phyloP scores from a whole-genome alignment of 2,113 vertebrate species.

The Chauna torquata region DNA sequence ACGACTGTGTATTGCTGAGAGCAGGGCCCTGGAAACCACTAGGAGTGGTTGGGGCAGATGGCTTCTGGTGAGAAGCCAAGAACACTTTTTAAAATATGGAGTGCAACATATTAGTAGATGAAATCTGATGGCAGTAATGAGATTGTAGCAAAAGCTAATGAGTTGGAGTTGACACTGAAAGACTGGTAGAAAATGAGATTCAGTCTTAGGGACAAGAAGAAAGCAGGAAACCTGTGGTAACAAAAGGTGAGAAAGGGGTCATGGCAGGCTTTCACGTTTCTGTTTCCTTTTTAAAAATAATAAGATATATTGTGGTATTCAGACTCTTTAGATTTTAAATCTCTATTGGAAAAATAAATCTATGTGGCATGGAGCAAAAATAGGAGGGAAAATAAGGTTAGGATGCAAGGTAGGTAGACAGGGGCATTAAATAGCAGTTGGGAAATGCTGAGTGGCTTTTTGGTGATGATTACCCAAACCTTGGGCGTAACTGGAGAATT shows the following conservation, averaged over 20 bases:
- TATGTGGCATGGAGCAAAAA: not conserved
- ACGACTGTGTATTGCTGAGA: not conserved
- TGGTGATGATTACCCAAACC: not conserved
- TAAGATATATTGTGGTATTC: too few species aligned
- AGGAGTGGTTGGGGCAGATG: not conserved
- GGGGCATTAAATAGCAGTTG: not conserved
- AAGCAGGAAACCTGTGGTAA: not conserved
- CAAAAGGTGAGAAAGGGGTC: not conserved
- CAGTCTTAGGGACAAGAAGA: not conserved
- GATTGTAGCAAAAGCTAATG: not conserved
- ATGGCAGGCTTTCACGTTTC: accelerated
- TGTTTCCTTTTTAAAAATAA: too few species aligned
- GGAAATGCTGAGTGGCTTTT: not conserved
- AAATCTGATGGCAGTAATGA: not conserved
- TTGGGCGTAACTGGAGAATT: not conserved
- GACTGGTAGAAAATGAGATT: not conserved
- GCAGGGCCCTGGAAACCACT: not conserved
- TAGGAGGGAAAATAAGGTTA: not conserved
- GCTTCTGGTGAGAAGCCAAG: not conserved
- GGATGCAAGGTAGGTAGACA: not conserved
- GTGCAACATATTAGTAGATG: not conserved
- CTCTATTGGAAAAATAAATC: too few species aligned
- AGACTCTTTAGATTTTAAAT: too few species aligned
- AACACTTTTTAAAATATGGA: not conserved
- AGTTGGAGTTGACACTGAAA: not conserved